Conservation (phyloP, 2,888 invertebrate genomes). For the Petrophora chlorosata region DNA sequence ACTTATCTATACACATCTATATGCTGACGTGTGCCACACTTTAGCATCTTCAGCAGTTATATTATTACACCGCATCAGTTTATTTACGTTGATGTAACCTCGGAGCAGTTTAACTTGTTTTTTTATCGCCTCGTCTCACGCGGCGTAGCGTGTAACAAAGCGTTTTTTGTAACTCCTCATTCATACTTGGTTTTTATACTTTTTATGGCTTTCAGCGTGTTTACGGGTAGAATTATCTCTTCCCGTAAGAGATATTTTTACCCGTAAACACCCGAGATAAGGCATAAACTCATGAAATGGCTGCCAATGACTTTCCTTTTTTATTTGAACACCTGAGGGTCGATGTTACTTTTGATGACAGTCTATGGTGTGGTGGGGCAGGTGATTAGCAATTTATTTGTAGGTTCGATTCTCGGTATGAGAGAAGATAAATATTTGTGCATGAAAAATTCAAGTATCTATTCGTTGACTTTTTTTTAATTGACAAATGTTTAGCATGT, state of each 20-base stretch:
- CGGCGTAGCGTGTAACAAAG: constrained; percentile 24
- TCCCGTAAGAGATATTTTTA: constrained; percentile 26
- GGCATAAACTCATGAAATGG: constrained; percentile 20
- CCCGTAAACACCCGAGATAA: constrained; percentile 25
- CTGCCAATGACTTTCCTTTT: constrained; percentile 13
- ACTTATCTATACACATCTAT: too few relatives aligned
- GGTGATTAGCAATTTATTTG: too few relatives aligned
- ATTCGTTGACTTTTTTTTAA: too few relatives aligned
- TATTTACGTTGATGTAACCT: constrained; percentile 25
- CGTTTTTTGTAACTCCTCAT: constrained; percentile 25
- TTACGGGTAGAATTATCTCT: constrained; percentile 22
- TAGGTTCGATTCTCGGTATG: too few relatives aligned
- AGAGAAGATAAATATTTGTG: too few relatives aligned
- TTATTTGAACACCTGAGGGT: constrained; percentile 10
- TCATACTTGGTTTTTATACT: constrained; percentile 25
- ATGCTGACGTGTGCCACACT: constrained; percentile 13
- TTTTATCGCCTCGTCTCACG: constrained; percentile 25
- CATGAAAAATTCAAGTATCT: too few relatives aligned
- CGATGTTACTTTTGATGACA: not conserved
- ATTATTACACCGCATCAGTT: constrained; percentile 19
- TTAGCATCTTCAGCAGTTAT: constrained; percentile 15
- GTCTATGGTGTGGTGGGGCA: too few relatives aligned
- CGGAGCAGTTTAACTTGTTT: constrained; percentile 24
- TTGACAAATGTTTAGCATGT: too few relatives aligned
- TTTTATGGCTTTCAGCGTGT: constrained; percentile 17